phyloP scores from a whole-genome alignment of 2,113 vertebrate genomes.

The Scalopus aquaticus region DNA sequence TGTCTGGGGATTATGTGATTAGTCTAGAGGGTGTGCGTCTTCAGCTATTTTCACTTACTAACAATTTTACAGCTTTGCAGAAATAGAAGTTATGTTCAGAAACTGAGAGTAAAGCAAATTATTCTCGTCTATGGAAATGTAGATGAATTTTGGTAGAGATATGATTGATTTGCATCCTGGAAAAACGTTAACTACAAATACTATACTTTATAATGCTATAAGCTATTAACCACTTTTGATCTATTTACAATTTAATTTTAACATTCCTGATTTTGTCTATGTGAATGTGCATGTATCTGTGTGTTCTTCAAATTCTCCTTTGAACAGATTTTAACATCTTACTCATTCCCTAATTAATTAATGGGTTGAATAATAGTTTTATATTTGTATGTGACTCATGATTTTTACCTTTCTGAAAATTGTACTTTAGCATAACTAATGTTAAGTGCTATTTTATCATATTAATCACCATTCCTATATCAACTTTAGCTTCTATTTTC shows the following conservation, averaged over 20 bases:
- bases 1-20: background rate
- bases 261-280: background rate
- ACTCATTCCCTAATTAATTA: conserved; percentile 48
- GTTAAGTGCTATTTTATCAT: background rate
- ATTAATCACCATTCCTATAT: background rate
- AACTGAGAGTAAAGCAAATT: background rate
- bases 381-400: conserved; percentile 42
- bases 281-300: background rate
- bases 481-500: background rate
- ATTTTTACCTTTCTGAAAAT: conserved; percentile 49
- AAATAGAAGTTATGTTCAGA: background rate
- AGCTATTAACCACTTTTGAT: background rate
- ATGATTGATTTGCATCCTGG: background rate
- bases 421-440: background rate
- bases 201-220: background rate
- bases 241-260: background rate
- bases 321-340: conserved; percentile 7
- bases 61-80: background rate
- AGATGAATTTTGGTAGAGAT: background rate
- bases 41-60: background rate
- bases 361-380: conserved; percentile 5
- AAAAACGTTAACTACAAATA: background rate
- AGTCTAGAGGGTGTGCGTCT: rapidly evolving
- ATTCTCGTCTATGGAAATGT: background rate
- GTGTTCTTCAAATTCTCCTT: conserved; percentile 17